A percentile compares a stretch with the other conserved stretches of the same genome.
Conservation (phyloP, 1,140 invertebrate genomes). For the Pachypeltis micranthus region DNA sequence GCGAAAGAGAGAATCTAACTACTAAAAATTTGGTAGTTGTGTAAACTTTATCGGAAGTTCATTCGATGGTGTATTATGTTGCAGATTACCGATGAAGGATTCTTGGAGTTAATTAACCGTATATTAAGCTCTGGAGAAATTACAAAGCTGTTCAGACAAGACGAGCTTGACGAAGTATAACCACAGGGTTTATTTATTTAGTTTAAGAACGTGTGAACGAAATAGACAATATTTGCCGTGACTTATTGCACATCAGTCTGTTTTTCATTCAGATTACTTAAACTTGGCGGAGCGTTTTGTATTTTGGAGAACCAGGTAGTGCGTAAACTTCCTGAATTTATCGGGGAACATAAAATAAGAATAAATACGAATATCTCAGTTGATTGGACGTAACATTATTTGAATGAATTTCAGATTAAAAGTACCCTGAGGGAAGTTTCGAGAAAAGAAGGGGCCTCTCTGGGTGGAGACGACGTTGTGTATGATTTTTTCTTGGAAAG, state of each 20-base stretch:
- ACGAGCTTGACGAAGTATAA: constrained; percentile 78
- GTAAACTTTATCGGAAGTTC: too few species aligned
- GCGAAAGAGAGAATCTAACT: too few species aligned
- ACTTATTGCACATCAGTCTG: too few species aligned
- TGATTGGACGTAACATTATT: background rate
- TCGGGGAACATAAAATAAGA: too few species aligned
- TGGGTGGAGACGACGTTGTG: constrained; percentile 48
- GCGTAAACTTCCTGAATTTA: too few species aligned
- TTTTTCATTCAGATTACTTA: too few species aligned
- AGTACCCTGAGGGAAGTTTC: constrained; percentile 49
- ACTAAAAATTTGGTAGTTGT: too few species aligned
- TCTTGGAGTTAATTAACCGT: constrained; percentile 79
- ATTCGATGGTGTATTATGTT: constrained; percentile 18
- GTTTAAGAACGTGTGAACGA: too few species aligned
- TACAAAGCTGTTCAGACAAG: constrained; percentile 66
- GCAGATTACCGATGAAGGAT: constrained; percentile 60
- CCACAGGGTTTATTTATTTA: too few species aligned
- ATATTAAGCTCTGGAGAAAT: constrained; percentile 75
- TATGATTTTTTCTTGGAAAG: constrained; percentile 64
- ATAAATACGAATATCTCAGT: background rate
- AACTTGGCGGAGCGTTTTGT: too few species aligned
- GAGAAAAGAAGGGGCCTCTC: constrained; percentile 48
- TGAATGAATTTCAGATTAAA: constrained; percentile 47
- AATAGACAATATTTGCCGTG: too few species aligned
- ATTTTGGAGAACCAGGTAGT: too few species aligned